Conservation (phyloP, 2,113 vertebrate genomes). For the Brachyhypopomus gauderio region DNA sequence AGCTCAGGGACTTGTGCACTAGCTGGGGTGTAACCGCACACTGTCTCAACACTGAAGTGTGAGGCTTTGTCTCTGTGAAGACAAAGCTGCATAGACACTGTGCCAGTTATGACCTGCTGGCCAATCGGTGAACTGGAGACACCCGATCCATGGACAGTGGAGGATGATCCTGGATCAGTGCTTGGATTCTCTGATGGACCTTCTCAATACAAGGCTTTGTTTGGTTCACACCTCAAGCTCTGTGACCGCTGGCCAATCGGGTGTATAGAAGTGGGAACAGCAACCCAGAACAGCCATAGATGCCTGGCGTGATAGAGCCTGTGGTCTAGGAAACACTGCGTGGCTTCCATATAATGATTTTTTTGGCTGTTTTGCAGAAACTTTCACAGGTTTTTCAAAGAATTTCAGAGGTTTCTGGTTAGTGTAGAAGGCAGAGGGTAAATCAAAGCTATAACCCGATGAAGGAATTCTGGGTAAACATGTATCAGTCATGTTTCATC, state of each 20-base stretch:
- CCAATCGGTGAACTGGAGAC: not conserved
- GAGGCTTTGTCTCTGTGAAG: no score
- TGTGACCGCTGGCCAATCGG: not conserved
- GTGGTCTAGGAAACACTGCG: not conserved
- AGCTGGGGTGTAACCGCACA: no score
- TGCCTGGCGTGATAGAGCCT: not conserved
- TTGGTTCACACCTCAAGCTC: not conserved
- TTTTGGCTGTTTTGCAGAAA: not conserved
- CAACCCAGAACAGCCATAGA: not conserved
- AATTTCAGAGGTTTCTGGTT: not conserved
- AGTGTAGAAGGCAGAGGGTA: not conserved
- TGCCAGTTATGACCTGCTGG: not conserved
- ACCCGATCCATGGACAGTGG: no score
- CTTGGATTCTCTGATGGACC: not conserved
- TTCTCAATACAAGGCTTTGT: constrained; percentile 1
- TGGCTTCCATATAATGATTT: not conserved
- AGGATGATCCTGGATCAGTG: not conserved
- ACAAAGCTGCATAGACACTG: no score
- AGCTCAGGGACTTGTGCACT: no score
- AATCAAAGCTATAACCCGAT: no score
- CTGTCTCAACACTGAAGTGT: no score
- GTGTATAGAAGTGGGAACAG: not conserved
- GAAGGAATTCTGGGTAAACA: no score
- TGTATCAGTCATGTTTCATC: no score
- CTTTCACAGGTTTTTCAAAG: not conserved